phyloP scores from a whole-genome alignment of 1,140 invertebrate species.

The Gryllus bimaculatus region DNA sequence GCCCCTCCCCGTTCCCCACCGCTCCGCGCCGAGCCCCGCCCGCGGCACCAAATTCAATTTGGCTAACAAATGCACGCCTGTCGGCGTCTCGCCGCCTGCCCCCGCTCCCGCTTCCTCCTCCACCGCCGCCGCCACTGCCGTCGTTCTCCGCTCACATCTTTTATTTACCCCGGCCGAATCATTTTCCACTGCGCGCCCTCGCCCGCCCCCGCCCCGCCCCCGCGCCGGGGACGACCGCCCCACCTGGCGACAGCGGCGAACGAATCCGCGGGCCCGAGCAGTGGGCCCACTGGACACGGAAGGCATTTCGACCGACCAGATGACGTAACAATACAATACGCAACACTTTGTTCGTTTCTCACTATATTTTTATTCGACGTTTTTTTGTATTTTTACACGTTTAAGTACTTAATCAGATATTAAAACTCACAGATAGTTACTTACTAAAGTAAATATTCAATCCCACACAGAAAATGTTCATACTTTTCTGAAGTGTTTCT shows the following conservation, averaged over 20 bases:
- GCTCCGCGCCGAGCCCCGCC: background rate
- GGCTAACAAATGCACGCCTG: background rate
- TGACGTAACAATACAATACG: background rate
- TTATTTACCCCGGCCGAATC: background rate
- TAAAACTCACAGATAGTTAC: background rate
- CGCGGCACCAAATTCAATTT: background rate
- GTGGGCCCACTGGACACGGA: background rate
- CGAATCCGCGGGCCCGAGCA: too few relatives aligned
- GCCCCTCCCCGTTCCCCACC: too few relatives aligned
- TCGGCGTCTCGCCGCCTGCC: background rate
- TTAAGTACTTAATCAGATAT: background rate
- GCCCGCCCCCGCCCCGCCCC: too few relatives aligned
- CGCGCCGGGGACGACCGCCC: too few relatives aligned
- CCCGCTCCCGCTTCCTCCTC: background rate
- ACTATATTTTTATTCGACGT: too few relatives aligned
- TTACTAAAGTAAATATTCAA: background rate
- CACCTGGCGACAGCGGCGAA: background rate
- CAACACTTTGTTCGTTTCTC: too few relatives aligned
- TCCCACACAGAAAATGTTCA: background rate
- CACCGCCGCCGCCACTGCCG: background rate
- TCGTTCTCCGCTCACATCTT: background rate
- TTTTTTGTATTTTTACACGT: background rate
- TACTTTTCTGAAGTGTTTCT: background rate
- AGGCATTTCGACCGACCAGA: background rate
- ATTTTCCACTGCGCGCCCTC: background rate